Evolutionary conservation across 2,797 vertebrate genomes (phyloP), one percentile per base, ranked within the genome.

Genomic region (Hippoglossus hippoglossus): DNA sequence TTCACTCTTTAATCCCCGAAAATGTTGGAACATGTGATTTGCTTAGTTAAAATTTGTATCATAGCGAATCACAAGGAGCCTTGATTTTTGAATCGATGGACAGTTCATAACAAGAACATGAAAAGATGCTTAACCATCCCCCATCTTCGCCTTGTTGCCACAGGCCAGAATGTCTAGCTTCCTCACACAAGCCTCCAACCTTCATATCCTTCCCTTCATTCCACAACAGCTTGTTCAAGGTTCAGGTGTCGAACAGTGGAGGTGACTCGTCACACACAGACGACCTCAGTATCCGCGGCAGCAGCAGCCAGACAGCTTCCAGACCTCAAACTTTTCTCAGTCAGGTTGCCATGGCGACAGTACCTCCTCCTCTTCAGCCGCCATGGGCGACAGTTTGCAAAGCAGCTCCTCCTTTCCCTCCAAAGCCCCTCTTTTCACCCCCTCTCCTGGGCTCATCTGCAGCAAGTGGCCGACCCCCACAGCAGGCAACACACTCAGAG

Each of bases 181-280:
- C 64, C 50, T 64, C 18, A 69, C 36, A 65, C 41, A 54, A 53
- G 10, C 49, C 34, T 57, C 9, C 19, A 66, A 52, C n/a, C 10
- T 76, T 10, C 36, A 56, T 58, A 61, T 65, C 53, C 36, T 46
- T 53, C 59, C 52, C 18, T 69, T 55, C 50, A 28, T 69, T 31
- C 22, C 31, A 67, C 67, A 76, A 74, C 83, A 94, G 94, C 85
- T 85, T 94, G 83, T 94, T 94, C 63, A 87, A 86, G 72, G 90
- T 82, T 65, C 92, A 91, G 70, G 55, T 62, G 61, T 72, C 63
- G n/a, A 88, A 80, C 68, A 71, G 62, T 63, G 76, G 77, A 81
- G 83, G 76, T 75, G 73, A 89, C 82, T 83, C 59, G 67, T 88
- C 89, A 70, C 84, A 78, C 79, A 65, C 67, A 69, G 47, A 79